Conservation (phyloP, 2,888 invertebrate genomes). For the Cremastinae sp. region DNA sequence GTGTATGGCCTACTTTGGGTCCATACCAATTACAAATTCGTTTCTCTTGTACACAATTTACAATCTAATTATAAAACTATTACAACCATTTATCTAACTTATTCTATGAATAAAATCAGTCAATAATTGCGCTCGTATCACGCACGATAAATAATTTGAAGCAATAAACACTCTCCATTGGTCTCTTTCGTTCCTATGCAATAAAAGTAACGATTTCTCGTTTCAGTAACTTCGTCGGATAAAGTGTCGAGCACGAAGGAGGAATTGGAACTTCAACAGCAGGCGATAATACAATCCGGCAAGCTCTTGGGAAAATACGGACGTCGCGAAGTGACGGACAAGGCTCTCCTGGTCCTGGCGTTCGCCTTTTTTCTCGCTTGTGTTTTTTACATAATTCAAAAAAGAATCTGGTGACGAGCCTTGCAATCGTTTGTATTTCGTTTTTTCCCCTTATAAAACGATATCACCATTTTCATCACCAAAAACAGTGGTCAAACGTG, state of each 20-base stretch:
- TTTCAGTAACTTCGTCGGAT: slow-evolving; percentile 81
- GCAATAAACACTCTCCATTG: neutral
- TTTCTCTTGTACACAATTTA: no score
- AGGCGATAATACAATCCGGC: slow-evolving; percentile 93
- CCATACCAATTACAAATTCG: slow-evolving; percentile 59
- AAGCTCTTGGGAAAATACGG: slow-evolving; percentile 97
- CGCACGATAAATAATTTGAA: neutral
- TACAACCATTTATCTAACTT: neutral
- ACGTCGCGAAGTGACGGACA: slow-evolving; percentile 96
- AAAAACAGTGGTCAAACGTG: slow-evolving; percentile 69
- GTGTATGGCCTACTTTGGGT: slow-evolving; percentile 84
- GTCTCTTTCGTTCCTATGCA: no score
- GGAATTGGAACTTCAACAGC: slow-evolving; percentile 92
- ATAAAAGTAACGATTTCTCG: slow-evolving; percentile 62
- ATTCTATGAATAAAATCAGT: neutral
- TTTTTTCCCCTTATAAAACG: neutral
- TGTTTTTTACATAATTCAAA: slow-evolving; percentile 95
- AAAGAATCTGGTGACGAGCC: slow-evolving; percentile 87
- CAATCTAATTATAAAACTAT: neutral
- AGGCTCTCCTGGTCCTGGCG: slow-evolving; percentile 92
- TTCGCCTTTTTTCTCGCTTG: slow-evolving; percentile 94
- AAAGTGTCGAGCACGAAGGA: slow-evolving; percentile 86
- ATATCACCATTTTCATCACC: slow-evolving; percentile 58
- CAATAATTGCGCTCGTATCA: slow-evolving; percentile 10
- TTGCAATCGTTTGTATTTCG: neutral